Conservation (phyloP, 2,113 vertebrate species). For the Crotalus viridis region DNA sequence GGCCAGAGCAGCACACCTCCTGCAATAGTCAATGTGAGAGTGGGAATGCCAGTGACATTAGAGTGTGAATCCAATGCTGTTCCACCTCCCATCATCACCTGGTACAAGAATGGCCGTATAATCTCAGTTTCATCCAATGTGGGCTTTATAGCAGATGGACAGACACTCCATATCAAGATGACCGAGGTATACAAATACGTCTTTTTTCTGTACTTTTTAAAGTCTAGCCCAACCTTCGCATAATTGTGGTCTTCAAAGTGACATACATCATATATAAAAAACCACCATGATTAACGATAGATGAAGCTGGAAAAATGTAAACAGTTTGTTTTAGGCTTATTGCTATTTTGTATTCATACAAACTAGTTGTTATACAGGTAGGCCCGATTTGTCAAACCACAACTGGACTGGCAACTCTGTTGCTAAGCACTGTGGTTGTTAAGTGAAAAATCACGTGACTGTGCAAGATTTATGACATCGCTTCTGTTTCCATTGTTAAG, state of each 20-base stretch:
- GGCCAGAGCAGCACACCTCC: conserved; percentile 76
- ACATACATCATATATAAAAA: background rate
- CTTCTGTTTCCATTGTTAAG: background rate
- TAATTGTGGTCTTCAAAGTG: background rate
- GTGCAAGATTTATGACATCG: too few species aligned
- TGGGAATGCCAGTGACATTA: conserved; percentile 73
- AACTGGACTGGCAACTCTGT: background rate
- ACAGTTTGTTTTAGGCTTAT: background rate
- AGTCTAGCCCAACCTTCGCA: background rate
- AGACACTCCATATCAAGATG: conserved; percentile 78
- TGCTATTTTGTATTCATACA: background rate
- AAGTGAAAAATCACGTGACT: background rate
- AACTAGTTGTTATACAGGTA: background rate
- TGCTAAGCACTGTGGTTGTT: background rate
- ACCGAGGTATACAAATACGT: conserved; percentile 78
- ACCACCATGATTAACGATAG: background rate
- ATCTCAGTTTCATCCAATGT: conserved; percentile 74
- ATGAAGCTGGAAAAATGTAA: background rate
- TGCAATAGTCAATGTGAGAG: conserved; percentile 76
- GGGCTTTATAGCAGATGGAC: conserved; percentile 74
- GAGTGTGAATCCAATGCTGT: conserved; percentile 90
- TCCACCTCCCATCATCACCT: conserved; percentile 86
- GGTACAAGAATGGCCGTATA: conserved; percentile 87
- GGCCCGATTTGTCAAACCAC: background rate
- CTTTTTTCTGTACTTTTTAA: background rate